Base-by-base conservation (phyloP, 2,797 vertebrate genomes). In the Hippoglossus hippoglossus region DNA sequence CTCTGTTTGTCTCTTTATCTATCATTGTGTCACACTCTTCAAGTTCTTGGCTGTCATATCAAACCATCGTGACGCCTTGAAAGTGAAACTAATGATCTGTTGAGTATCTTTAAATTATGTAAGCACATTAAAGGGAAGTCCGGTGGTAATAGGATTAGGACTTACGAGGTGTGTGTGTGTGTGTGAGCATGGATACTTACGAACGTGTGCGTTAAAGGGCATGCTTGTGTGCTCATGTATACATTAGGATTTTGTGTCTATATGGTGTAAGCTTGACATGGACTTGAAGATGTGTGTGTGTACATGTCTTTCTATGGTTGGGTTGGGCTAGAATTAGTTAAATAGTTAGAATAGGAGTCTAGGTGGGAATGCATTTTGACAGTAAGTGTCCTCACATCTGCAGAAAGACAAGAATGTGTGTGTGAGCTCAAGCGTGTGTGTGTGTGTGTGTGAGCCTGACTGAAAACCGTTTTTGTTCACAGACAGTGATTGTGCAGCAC, bases 111-210 rank as follows among this genome's bases (percentile, higher is more conserved):
- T 71, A 71, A 55, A 72, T 82, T 84, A 73, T 77, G 65, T 80
- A 77, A 86, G 54, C 74, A 80, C 70, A 76, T 87, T 83, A 77
- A 73, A 19, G 68, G 49, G 67, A 79, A 79, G 64, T 88, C 83
- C 70, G 12, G 15, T 50, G 34, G 60, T 39, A 84, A 69, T 82
- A 36, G 63, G 75, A 85, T 85, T 67, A 82, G 62, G 66, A 77
- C 0, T 51, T 61, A 16, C 47, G 12, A 19, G 39, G 19, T 24
- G 53, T 49, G 59, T 56, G 47, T 61, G 54, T 67, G 69, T 75
- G n/a, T n/a, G 61, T 26, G 46, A 63, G 26, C 7, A 25, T 47
- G 16, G 54, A 4, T 18, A 22, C 11, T n/a, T 18, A 36, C 36
- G 21, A 26, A 46, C 22, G 24, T 49, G 22, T 69, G 15, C 2